Base-by-base conservation (phyloP, 2,888 invertebrate species). In the Prosapia bicincta region DNA sequence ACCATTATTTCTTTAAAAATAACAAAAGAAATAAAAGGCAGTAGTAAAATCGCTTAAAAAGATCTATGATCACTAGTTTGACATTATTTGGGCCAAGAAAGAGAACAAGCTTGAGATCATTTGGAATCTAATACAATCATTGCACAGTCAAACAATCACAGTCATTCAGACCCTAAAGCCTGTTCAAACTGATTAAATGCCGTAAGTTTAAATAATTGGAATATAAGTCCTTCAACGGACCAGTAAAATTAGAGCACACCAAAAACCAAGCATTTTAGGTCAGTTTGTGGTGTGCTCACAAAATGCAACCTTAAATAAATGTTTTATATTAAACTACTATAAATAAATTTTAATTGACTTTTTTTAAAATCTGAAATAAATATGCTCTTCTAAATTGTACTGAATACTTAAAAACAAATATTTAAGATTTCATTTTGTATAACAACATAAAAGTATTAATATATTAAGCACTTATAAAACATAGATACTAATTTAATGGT, bases 211-310 rank as follows among this genome's bases (percentile, higher is more conserved):
- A 66, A 54, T 69, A 73, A 68, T 68, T 74, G 74, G 74, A 74
- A 74, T 74, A 69, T 69, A 65, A 26, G 69, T 69, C 74, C 54
- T 43, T 66, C 24, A 67, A 72, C 72, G 72, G 72, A 67, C 66
- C 67, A 72, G 26, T 20, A n/a, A 20, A 20, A 54, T 20, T 20
- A 5, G 54, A 54, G 54, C 54, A 54, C n/a, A n/a, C 20, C 54
- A 54, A 54, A 54, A 54, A 54, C 54, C 54, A 9, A 54, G 54
- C 54, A 10, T 20, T 54, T 5, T 20, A 54, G 54, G 20, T 54
- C 54, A 54, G 54, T 20, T 54, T 20, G 54, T 54, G 54, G 20
- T 20, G 54, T 20, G 54, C 54, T 54, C 54, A 13, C 54, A 54
- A 54, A 54, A 54, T 54, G 54, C 54, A 54, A 54, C 54, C 54